Conservation (phyloP, 2,113 vertebrate genomes). For the Oncorhynchus masou region DNA sequence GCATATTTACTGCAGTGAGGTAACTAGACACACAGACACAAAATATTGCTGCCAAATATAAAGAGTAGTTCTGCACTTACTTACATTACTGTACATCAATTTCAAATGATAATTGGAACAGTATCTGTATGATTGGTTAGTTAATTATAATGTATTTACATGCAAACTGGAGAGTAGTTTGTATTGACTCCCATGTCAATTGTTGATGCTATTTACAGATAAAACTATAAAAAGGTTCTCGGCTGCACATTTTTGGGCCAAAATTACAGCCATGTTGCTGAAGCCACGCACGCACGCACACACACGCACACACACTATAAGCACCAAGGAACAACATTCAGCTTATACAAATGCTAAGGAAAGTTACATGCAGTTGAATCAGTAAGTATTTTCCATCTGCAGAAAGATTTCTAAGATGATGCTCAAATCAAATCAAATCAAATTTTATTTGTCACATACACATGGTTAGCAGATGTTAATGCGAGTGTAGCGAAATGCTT, state of each 20-base stretch:
- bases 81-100: neutral
- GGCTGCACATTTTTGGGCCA: no score
- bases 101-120: neutral
- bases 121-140: neutral
- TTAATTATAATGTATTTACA: neutral
- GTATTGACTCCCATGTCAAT: neutral
- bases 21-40: neutral
- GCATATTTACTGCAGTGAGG: neutral
- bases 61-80: no score
- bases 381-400: neutral
- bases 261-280: no score
- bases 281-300: conserved; percentile 2
- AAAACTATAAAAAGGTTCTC: no score
- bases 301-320: neutral
- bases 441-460: no score
- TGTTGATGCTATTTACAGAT: no score
- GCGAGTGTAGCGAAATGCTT: no score
- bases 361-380: neutral
- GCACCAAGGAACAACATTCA: neutral
- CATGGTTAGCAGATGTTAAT: no score
- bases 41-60: no score
- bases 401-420: neutral
- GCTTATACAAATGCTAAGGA: neutral
- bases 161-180: neutral
- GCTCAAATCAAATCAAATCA: no score